Conservation (phyloP, 2,113 vertebrate genomes). For the Paraplagusia blochii region DNA sequence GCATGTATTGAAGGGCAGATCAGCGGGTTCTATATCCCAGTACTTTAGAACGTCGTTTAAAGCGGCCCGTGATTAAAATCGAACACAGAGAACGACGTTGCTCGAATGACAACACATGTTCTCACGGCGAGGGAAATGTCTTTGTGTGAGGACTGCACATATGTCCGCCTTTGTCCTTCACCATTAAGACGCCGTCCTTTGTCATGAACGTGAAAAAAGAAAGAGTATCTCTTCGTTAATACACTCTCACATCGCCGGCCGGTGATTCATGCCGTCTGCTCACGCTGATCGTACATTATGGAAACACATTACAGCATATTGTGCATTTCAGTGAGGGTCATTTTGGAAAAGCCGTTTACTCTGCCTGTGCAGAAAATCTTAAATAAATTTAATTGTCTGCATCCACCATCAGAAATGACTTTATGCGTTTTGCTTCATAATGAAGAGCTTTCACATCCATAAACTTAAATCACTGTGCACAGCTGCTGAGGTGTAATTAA, state of each 20-base stretch:
- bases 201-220: conserved; percentile 23
- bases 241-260: conserved; percentile 16
- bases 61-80: too few species aligned
- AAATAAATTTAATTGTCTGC: conserved; percentile 83
- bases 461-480: conserved; percentile 82
- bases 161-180: conserved; percentile 22
- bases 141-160: conserved; percentile 9
- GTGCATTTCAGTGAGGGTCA: conserved; percentile 66
- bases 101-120: neutral
- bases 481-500: conserved; percentile 83
- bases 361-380: conserved; percentile 76
- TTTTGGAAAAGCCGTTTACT: conserved; percentile 68
- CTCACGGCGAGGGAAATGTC: neutral
- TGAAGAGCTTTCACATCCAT: conserved; percentile 83
- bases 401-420: conserved; percentile 80
- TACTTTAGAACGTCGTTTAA: too few species aligned
- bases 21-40: too few species aligned
- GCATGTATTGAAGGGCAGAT: too few species aligned
- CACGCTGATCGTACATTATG: conserved; percentile 57
- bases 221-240: conserved; percentile 13
- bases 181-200: neutral
- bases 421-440: conserved; percentile 83
- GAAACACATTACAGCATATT: conserved; percentile 56
- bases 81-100: too few species aligned
- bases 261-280: conserved; percentile 59